Base-by-base conservation (phyloP, 2,888 invertebrate genomes). In the Leucophenga montana region DNA sequence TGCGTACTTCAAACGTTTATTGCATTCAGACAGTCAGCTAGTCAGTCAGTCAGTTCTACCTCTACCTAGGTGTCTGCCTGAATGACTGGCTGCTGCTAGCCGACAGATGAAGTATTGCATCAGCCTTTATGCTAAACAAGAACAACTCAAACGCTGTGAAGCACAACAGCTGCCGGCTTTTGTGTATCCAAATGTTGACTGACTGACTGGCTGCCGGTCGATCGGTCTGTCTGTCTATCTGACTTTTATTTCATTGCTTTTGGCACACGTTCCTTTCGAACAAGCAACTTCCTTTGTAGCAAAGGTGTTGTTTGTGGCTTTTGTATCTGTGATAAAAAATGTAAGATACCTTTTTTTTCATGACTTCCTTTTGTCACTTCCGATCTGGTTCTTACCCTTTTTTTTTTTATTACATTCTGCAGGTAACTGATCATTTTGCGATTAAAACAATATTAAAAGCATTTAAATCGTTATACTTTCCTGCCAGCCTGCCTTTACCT, bases 341-440 rank as follows among this genome's bases (percentile, higher is more conserved):
- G 8, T 11, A 8, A 39, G 39, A 39, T 39, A 39, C 3, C 39
- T 39, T 27, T 27, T 59, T 50, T 61, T 48, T 14, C 33, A 75
- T 73, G 72, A 84, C 76, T 82, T 82, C 81, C 81, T 79, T 79
- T 80, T 81, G 78, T 83, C 80, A 78, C 65, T 79, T 59, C 65
- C 64, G 18, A 50, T 50, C 50, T 39, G 39, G 11, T 5, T 39
- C 11, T 39, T 11, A 39, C 39, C 39, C 39, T 39, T 27, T 27
- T 27, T 27, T 27, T 27, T 3, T 27, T 27, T 2, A 4, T 27
- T 2, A 4, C 27, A 3, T 27, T 2, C 4, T 39, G 3, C 39
- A 11, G 8, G 11, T 39, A 39, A 5, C 39, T 39, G 39, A 39
- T 39, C 39, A 39, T 39, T 39, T 39, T 39, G 8, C 39, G 39